phyloP scores from a whole-genome alignment of 2,888 invertebrate genomes.

The Amphipoea oculea region DNA sequence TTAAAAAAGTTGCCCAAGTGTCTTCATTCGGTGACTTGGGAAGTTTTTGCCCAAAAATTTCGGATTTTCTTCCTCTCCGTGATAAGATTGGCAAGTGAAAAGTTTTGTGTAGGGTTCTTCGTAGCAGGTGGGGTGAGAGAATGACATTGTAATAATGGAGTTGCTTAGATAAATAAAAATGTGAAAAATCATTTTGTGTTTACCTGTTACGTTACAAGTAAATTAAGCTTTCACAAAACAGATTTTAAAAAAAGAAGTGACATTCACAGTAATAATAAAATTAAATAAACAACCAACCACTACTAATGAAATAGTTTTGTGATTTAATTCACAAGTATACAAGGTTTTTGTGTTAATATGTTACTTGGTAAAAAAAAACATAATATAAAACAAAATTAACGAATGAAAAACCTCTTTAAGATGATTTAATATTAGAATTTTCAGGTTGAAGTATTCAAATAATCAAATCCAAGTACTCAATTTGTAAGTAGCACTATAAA shows the following conservation, averaged over 20 bases:
- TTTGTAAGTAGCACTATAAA: not conserved
- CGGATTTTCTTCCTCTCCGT: slow-evolving; percentile 39
- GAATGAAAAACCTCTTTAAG: not conserved
- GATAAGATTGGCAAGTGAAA: slow-evolving; percentile 51
- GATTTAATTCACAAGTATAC: not conserved
- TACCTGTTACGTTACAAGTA: not conserved
- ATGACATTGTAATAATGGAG: not conserved
- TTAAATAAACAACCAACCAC: not conserved
- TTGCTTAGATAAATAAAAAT: not conserved
- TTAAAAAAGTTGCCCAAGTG: slow-evolving; percentile 68
- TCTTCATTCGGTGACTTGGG: slow-evolving; percentile 53
- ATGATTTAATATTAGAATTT: no score
- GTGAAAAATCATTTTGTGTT: not conserved
- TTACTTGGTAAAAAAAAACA: not conserved
- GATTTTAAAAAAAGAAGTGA: not conserved
- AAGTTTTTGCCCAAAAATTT: slow-evolving; percentile 52
- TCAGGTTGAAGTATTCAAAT: not conserved
- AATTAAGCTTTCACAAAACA: not conserved
- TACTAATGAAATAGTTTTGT: not conserved
- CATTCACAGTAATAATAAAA: not conserved
- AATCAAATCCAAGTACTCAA: not conserved
- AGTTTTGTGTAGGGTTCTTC: slow-evolving; percentile 43
- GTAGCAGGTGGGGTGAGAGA: slow-evolving; percentile 19
- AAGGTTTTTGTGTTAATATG: not conserved
- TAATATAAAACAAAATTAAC: not conserved